These are phyloP conservation scores for Mesoligia furuncula DNA, from an alignment of 2,888 invertebrate species.

Conservation along the genomic window DNA sequence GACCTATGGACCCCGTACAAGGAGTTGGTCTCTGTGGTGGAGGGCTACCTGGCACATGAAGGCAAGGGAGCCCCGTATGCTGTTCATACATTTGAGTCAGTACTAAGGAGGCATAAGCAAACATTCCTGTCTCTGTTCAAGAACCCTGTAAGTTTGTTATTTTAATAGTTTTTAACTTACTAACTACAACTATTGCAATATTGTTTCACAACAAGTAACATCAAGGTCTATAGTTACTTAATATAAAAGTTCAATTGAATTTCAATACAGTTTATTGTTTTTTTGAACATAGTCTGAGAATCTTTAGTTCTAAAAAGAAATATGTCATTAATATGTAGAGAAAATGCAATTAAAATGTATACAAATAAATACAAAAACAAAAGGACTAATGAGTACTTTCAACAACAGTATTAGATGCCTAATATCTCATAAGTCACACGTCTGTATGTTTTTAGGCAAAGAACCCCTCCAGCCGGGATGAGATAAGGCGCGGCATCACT, in stretches of 20 bases:
- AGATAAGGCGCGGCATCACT: conserved; percentile 94
- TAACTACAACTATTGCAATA: not conserved
- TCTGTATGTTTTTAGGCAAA: conserved; percentile 91
- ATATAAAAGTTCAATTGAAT: not conserved
- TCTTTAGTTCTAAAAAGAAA: not conserved
- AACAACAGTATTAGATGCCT: not conserved
- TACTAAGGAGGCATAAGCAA: conserved; percentile 95
- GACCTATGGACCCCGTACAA: conserved; percentile 97
- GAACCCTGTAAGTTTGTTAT: conserved; percentile 93
- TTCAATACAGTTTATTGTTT: not conserved
- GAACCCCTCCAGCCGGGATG: conserved; percentile 94
- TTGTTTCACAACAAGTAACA: not conserved
- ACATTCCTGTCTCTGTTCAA: conserved; percentile 96
- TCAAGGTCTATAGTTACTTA: not conserved
- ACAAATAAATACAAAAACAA: not conserved
- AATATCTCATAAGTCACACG: not conserved
- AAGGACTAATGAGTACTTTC: not conserved
- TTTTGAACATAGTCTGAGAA: not conserved
- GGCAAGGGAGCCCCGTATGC: conserved; percentile 91
- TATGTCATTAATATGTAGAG: not conserved
- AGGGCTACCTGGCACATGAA: conserved; percentile 92
- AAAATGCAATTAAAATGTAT: not conserved
- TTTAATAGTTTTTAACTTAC: not conserved
- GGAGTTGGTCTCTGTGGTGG: conserved; percentile 93
- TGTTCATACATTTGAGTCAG: conserved; percentile 93